Conservation (phyloP, 2,113 vertebrate species). For the Eulemur macaco region DNA sequence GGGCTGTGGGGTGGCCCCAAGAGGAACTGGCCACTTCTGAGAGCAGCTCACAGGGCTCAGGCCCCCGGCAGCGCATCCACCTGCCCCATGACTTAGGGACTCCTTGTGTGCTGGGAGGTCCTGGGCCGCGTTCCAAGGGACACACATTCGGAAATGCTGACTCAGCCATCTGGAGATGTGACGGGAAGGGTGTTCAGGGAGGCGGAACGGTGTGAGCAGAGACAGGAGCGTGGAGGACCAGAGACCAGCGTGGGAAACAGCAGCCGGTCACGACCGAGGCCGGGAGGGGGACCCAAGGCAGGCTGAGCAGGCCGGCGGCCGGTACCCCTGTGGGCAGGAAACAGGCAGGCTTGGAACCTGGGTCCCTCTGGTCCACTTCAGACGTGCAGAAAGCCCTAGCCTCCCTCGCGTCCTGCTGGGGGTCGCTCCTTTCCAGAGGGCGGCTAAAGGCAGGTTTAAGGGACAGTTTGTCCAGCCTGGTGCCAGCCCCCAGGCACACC, state of each 20-base stretch:
- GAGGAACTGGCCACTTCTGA: background rate
- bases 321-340: background rate
- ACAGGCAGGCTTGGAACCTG: background rate
- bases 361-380: background rate
- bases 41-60: background rate
- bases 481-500: rapidly evolving
- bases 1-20: background rate
- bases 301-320: background rate
- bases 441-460: background rate
- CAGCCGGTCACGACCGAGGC: background rate
- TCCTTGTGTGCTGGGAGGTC: background rate
- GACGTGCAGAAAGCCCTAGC: background rate
- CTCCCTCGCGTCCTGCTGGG: rapidly evolving
- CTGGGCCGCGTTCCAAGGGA: background rate
- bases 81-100: background rate
- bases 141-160: background rate
- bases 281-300: background rate
- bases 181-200: background rate
- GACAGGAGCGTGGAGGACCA: background rate
- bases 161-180: background rate
- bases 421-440: background rate
- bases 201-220: rapidly evolving
- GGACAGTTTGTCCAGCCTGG: background rate
- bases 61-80: background rate
- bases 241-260: too few relatives aligned